Evolutionary conservation across 2,113 vertebrate genomes (phyloP).

Genomic region (Cinclus mexicanus): DNA sequence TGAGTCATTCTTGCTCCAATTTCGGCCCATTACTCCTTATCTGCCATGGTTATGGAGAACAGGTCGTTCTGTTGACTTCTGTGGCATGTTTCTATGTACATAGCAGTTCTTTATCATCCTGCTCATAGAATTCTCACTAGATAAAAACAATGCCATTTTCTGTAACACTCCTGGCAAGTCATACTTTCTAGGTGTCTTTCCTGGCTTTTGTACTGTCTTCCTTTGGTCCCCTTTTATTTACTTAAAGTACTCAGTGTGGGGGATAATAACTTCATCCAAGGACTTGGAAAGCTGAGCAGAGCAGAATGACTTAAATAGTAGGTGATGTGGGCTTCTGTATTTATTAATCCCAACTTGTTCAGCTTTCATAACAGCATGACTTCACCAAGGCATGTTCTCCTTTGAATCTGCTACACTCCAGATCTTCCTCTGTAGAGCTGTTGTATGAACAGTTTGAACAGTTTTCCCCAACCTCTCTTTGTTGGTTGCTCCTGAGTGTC

Average conservation of each 20-base stretch:
- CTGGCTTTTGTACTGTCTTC: background rate
- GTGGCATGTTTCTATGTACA: background rate
- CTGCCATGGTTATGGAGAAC: background rate
- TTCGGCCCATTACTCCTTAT: conserved; percentile 28
- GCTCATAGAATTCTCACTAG: background rate
- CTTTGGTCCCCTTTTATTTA: background rate
- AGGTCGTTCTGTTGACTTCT: conserved; percentile 14
- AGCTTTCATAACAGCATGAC: background rate
- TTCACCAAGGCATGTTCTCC: background rate
- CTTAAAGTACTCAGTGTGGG: background rate
- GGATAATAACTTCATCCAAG: background rate
- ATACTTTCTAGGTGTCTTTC: background rate
- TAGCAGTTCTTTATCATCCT: background rate
- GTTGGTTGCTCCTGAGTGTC: background rate
- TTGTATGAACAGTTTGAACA: background rate
- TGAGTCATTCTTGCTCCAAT: background rate
- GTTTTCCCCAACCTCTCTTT: background rate
- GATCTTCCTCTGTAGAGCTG: background rate
- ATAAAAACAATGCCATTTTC: background rate
- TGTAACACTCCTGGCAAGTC: background rate
- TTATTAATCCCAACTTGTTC: background rate
- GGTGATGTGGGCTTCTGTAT: background rate
- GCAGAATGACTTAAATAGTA: background rate
- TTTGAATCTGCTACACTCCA: background rate
- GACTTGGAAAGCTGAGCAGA: background rate